Evolutionary conservation across 1,140 invertebrate species (phyloP).

Genomic region (Ips typographus): DNA sequence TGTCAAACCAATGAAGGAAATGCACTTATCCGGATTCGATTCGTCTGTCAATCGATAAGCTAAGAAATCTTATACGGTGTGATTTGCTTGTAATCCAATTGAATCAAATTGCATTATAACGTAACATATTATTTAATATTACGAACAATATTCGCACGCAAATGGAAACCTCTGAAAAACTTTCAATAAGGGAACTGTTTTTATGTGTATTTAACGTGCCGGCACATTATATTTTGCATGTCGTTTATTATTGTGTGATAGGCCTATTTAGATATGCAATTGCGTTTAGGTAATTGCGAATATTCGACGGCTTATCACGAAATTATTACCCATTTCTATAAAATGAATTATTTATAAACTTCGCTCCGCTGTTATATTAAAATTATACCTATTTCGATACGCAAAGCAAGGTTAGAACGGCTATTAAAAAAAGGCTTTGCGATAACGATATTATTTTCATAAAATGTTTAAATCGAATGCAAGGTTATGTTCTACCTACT

Average conservation of each 20-base stretch:
- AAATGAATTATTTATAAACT: slow-evolving; percentile 18
- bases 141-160: slow-evolving; percentile 11
- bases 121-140: slow-evolving; percentile 37
- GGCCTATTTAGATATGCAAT: slow-evolving; percentile 2
- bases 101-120: slow-evolving; percentile 44
- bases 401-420: slow-evolving; percentile 10
- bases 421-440: slow-evolving; percentile 1
- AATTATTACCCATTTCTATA: slow-evolving; percentile 16
- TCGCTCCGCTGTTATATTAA: slow-evolving; percentile 7
- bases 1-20: slow-evolving; percentile 26
- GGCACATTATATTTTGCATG: no score
- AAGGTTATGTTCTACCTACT: neutral
- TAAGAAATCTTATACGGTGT: slow-evolving; percentile 41
- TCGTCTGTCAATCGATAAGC: slow-evolving; percentile 31
- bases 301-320: slow-evolving; percentile 7
- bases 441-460: slow-evolving; percentile 13
- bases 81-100: slow-evolving; percentile 44
- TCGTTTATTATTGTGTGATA: no score
- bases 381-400: slow-evolving; percentile 16
- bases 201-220: no score
- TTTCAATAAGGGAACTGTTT: neutral
- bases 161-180: slow-evolving; percentile 28
- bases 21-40: slow-evolving; percentile 41
- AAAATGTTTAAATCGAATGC: slow-evolving; percentile 9
- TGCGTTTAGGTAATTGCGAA: slow-evolving; percentile 9